These are phyloP conservation scores for Glyptemys insculpta DNA, from an alignment of 2,797 vertebrate species.

Conservation along the genomic window DNA sequence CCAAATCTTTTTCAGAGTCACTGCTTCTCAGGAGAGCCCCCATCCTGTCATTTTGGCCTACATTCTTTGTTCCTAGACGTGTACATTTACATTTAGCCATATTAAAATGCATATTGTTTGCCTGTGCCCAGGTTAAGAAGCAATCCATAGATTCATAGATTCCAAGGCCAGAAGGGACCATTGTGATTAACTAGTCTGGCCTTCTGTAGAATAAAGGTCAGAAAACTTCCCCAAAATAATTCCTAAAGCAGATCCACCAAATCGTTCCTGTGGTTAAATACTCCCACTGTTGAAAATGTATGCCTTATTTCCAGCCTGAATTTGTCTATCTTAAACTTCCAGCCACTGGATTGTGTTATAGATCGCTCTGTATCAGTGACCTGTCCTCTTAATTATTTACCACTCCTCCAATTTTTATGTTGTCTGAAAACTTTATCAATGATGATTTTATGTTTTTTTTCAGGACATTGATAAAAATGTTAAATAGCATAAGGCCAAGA, in stretches of 20 bases:
- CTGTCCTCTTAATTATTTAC: not conserved
- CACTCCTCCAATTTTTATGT: not conserved
- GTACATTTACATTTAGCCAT: not conserved
- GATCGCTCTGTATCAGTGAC: not conserved
- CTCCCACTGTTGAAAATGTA: not conserved
- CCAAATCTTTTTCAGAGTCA: not conserved
- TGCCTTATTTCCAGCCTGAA: not conserved
- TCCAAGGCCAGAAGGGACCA: not conserved
- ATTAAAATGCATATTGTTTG: not conserved
- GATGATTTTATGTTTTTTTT: not conserved
- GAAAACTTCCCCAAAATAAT: not conserved
- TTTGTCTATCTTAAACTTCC: not conserved
- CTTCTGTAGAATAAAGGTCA: not conserved
- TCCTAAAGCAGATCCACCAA: not conserved
- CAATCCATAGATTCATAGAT: not conserved
- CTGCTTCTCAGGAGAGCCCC: not conserved
- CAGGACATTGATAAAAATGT: not conserved
- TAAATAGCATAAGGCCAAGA: not conserved
- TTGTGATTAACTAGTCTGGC: not conserved
- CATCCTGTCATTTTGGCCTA: not conserved
- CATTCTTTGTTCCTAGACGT: not conserved
- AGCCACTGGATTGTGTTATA: not conserved
- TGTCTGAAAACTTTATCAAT: not conserved
- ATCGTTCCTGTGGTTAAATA: not conserved
- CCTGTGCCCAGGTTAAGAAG: not conserved